Evolutionary conservation across 1,140 invertebrate species (phyloP), one percentile per base, ranked within the genome.

Genomic region (Drosophila insularis): DNA sequence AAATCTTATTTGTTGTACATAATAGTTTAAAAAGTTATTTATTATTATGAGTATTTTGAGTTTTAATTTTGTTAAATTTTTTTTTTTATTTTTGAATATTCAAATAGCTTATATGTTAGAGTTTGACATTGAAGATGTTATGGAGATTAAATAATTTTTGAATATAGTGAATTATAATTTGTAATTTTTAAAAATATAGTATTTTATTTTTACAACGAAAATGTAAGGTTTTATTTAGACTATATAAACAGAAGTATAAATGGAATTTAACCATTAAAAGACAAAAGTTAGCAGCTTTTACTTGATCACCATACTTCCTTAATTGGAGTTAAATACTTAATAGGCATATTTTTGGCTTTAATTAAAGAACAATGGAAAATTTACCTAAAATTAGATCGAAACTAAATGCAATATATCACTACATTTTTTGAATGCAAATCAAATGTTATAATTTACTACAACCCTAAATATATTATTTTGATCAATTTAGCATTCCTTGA

Each of bases 361-460:
- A 92, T 93, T 93, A 93, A 93, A 93, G 91, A 93, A 92, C 92
- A 93, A 93, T 89, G 91, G 80, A 91, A 82, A 81, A 74, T 63
- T 92, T 91, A 92, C 91, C 87, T 80, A 93, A 90, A 86, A 92
- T 93, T 92, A 94, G 93, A 93, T 93, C 93, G 93, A 93, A 94
- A 94, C 93, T 94, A 93, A 84, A 92, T 92, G 90, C 92, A 93
- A 92, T 90, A 27, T n/a, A 90, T 93, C 93, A 91, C 91, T 93
- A 93, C 92, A 92, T 93, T 93, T 94, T 93, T 93, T 94, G 91
- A 93, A 84, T 94, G 93, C 93, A 94, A 94, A 92, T 93, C 91
- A 94, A 93, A 93, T 94, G 92, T 94, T 94, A 94, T 94, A 84
- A 64, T 92, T 93, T 94, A 94, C 92, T 94, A 94, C 92, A 92